Base-by-base conservation (phyloP, 2,797 vertebrate genomes). In the Acestrorhynchus altus region DNA sequence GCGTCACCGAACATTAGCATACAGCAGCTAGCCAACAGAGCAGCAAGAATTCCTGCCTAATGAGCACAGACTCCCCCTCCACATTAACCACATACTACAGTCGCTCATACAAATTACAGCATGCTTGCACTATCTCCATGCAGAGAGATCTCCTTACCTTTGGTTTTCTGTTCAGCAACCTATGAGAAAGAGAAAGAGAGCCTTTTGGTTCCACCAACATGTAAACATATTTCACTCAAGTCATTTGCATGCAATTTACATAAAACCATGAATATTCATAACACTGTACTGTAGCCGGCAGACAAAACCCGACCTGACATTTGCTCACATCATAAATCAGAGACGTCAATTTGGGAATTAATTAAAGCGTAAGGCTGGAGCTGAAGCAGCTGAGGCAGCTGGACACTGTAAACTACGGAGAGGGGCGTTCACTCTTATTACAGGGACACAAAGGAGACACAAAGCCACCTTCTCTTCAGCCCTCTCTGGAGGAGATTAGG, bases 151-250 rank as follows among this genome's bases (percentile, higher is more conserved):
- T 57, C 87, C 93, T 96, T 92, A 97, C 97, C 96, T 98, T 97
- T 99, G 95, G 95, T 94, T 97, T 97, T 98, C 95, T 95, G 96
- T 95, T 98, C 96, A 94, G 95, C 93, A 95, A 93, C 94, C 96
- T 97, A 91, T 75, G 91, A 88, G 81, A 88, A 22, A 56, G 52
- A 56, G 26, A 59, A 24, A 26, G 22, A 7, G 47, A 77, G 28
- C 54, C 22, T 26, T 18, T 24, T 57, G 47, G 40, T 31, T 72
- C 66, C 71, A 52, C 11, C 39, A 16, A 40, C n/a, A 18, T 63
- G 52, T 54, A 71, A 54, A 66, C 44, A 31, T 57, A 40, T 40
- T 63, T 49, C 28, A 52, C 26, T 26, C 52, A 13, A 13, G 39
- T 65, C 16, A 76, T 74, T 74, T 74, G 47, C 64, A 74, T 66